Percentiles rank a stretch among this genome's conserved stretches.
Conservation (phyloP, 2,113 vertebrate genomes). For the Oryzias melastigma region DNA sequence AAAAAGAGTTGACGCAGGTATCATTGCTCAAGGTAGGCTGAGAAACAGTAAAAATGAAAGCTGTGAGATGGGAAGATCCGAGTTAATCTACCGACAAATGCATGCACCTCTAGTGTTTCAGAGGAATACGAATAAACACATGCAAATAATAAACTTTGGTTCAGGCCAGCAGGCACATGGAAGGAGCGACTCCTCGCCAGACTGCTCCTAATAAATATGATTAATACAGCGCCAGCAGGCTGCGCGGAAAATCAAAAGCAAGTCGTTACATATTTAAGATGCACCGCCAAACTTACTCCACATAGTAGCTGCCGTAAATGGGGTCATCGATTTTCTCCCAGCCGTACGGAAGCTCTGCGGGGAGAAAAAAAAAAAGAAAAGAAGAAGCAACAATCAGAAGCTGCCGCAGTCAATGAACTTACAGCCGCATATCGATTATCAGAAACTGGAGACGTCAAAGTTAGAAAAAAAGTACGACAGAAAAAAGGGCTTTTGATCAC, state of each 20-base stretch:
- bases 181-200: slow-evolving; percentile 13
- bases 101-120: not conserved
- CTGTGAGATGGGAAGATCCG: slow-evolving; percentile 1
- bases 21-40: slow-evolving; percentile 37
- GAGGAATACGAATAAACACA: slow-evolving; percentile 23
- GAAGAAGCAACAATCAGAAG: slow-evolving; percentile 10
- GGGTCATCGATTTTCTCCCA: slow-evolving; percentile 99
- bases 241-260: slow-evolving; percentile 51
- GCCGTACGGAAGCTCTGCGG: slow-evolving; percentile 98
- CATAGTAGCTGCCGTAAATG: slow-evolving; percentile 99
- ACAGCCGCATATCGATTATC: slow-evolving; percentile 31
- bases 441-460: not conserved
- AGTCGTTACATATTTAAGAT: slow-evolving; percentile 74
- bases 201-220: slow-evolving; percentile 49
- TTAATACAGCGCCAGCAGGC: slow-evolving; percentile 47
- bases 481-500: slow-evolving; percentile 1
- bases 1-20: slow-evolving; percentile 4
- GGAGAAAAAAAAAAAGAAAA: slow-evolving; percentile 27
- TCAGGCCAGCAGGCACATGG: slow-evolving; percentile 31
- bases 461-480: not conserved
- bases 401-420: slow-evolving; percentile 41
- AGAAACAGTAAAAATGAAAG: slow-evolving; percentile 59
- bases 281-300: slow-evolving; percentile 90
- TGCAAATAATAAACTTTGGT: slow-evolving; percentile 14
- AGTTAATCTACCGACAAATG: slow-evolving; percentile 26